Base-by-base conservation (phyloP, 2,113 vertebrate species). In the Cynoglossus semilaevis region DNA sequence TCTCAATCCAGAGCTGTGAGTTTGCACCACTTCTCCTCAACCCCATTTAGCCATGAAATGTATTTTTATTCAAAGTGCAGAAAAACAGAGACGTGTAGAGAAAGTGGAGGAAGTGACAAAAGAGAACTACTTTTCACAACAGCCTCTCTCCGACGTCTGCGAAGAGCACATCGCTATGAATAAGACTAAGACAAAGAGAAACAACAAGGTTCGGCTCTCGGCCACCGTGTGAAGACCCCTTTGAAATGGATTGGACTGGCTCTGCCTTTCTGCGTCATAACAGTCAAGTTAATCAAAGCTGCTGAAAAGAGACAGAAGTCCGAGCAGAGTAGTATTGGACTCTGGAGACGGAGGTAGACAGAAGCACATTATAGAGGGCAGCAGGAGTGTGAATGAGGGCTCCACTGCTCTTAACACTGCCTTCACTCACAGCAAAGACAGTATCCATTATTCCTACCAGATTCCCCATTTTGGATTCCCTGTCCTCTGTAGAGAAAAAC, bases 41-140 rank as follows among this genome's bases (percentile, higher is more conserved):
- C 73, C 80, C 49, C 58, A 63, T 73, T 84, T 73, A 81, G 70
- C 71, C 83, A 77, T 87, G 79, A 87, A 88, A 85, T 85, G 63
- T 75, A 80, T 82, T 84, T 80, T 71, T 83, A 80, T 82, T 85
- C 70, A 72, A 72, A 70, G 75, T 40, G 54, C 8, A 50, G 54
- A 51, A 67, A 65, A 72, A 56, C 19, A 5, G 43, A 51, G 49
- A 58, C 60, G 49, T 43, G 55, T 14, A 43, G 56, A 0, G 69
- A 14, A 45, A 59, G 72, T 2, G 18, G 58, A 67, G 60, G 74
- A 74, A 58, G 74, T 73, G 81, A 81, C 80, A 84, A 52, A 70
- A 76, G 64, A 67, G 75, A 79, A 84, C 77, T 68, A 54, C 9
- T 56, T 67, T 51, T 75, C 63, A 67, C 76, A 56, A 18, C 13